Conservation (phyloP, 2,113 vertebrate species). For the Canis aureus region DNA sequence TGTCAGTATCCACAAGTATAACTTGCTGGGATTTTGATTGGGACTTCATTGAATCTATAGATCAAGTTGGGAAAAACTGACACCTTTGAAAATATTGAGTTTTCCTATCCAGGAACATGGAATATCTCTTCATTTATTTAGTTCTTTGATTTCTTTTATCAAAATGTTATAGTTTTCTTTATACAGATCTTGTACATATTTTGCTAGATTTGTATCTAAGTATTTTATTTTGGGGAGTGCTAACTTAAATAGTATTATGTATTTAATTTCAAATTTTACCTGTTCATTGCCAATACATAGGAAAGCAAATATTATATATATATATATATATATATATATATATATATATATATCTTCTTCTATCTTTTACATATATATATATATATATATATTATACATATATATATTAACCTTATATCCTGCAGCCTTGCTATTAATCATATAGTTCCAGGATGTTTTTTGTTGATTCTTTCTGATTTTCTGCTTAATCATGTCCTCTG, state of each 20-base stretch:
- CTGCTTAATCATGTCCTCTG: background rate
- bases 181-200: background rate
- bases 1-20: background rate
- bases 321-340: too few relatives aligned
- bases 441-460: background rate
- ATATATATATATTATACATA: background rate
- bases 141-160: background rate
- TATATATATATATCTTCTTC: too few relatives aligned
- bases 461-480: constrained; percentile 13
- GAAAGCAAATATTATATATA: background rate
- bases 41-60: background rate
- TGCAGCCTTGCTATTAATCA: background rate
- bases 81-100: background rate
- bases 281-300: background rate
- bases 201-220: background rate
- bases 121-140: background rate
- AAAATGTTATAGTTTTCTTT: background rate
- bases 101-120: background rate
- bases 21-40: background rate
- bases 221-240: background rate
- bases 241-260: background rate
- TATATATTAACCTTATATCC: background rate
- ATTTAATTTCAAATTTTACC: background rate
- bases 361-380: too few relatives aligned
- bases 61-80: background rate